Evolutionary conservation across 1,140 invertebrate genomes (phyloP).

Genomic region (Calephelis nemesis): DNA sequence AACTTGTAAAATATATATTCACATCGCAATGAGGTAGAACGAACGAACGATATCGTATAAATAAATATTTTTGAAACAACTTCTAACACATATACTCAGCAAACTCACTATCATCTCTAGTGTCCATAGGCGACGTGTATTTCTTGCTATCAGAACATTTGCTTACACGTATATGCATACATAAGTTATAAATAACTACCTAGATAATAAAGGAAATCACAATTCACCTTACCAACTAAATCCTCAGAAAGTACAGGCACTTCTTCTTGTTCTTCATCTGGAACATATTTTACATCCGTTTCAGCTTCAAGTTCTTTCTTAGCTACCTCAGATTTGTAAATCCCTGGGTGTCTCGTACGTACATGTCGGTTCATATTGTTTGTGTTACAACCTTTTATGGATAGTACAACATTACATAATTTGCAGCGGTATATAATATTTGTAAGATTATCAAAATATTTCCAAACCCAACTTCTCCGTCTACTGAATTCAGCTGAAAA

Average conservation of each 20-base stretch:
- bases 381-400: conserved; percentile 68
- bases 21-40: too few species aligned
- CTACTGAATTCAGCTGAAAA: conserved; percentile 12
- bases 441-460: conserved; percentile 20
- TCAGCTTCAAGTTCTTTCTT: conserved; percentile 33
- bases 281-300: not conserved
- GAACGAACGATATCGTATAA: too few species aligned
- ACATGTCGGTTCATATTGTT: conserved; percentile 73
- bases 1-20: too few species aligned
- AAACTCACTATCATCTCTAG: too few species aligned
- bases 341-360: conserved; percentile 48
- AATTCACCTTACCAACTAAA: conserved; percentile 15
- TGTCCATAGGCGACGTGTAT: too few species aligned
- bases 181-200: too few species aligned
- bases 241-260: not conserved
- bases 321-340: conserved; percentile 43
- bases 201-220: not conserved
- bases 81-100: too few species aligned
- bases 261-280: conserved; percentile 12
- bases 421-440: conserved; percentile 38
- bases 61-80: too few species aligned
- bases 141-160: too few species aligned
- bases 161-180: too few species aligned
- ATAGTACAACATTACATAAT: conserved; percentile 59
- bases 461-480: conserved; percentile 13